Base-by-base conservation (phyloP, 2,113 vertebrate genomes). In the Tonatia bakeri region DNA sequence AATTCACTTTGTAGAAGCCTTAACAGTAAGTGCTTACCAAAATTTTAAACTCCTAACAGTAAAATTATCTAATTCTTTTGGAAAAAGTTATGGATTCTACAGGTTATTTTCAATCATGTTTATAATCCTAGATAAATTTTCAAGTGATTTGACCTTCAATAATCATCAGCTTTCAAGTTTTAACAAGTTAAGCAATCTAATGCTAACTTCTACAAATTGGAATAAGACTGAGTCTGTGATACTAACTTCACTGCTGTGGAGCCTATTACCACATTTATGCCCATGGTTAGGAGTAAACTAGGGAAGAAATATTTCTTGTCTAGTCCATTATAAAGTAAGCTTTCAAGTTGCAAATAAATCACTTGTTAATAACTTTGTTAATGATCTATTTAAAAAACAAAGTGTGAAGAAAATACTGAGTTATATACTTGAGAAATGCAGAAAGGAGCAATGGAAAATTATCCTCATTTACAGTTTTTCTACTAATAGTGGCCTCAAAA, bases 231-330 rank as follows among this genome's bases (percentile, higher is more conserved):
- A 56, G 7, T 15, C 26, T 2, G 36, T 50, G 11, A 0, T 40
- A 38, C 3, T 26, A 56, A 40, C 70, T 85, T 93, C 50, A 73
- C 2, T 45, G 52, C 93, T 83, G 7, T 12, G 73, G 54, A 94
- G 5, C 10, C 82, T 15, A 12, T 70, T 95, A 31, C 82, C 54
- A 3, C 61, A 92, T 93, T 85, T 96, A 40, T 92, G 56, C 50
- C 40, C 80, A 84, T 96, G 73, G 93, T 97, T 94, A 87, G 43
- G 65, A 90, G 13, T 69, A 88, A 97, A 90, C 70, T 67, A 16
- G 50, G 91, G 64, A 97, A 83, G 43, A 95, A 77, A 81, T 92
- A 95, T 95, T 97, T 97, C 96, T 97, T 97, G 64, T 86, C 50
- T 95, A 77, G 95, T 87, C 80, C 96, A 95, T 96, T 88, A 96